These are phyloP conservation scores for Hydropsyche betteni DNA, from an alignment of 2,888 invertebrate species.

Conservation along the genomic window DNA sequence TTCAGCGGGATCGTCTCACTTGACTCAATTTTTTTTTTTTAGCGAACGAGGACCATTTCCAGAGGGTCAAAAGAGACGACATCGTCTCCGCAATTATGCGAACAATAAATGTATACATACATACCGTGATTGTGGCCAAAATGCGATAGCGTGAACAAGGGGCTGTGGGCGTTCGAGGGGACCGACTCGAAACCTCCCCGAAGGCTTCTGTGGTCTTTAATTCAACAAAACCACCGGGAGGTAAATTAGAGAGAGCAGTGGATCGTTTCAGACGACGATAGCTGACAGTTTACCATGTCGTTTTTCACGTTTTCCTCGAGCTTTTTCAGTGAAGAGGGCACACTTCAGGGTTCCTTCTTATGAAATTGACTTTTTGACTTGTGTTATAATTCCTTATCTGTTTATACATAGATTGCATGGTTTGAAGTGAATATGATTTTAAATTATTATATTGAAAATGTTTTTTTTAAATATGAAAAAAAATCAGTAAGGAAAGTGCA, in stretches of 20 bases:
- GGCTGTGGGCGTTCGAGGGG: neutral
- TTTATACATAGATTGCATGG: no score
- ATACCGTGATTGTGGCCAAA: neutral
- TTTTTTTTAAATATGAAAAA: no score
- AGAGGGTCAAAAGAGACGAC: no score
- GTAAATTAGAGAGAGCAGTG: slow-evolving; percentile 15
- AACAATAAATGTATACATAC: neutral
- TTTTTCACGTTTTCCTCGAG: no score
- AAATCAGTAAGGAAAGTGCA: no score
- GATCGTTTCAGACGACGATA: slow-evolving; percentile 18
- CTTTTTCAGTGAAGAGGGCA: no score
- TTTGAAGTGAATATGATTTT: no score
- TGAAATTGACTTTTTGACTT: no score
- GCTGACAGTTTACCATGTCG: slow-evolving; percentile 16
- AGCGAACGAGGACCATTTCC: neutral
- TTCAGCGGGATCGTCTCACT: no score
- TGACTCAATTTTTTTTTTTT: neutral
- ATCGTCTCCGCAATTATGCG: slow-evolving; percentile 12
- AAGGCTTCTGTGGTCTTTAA: slow-evolving; percentile 14
- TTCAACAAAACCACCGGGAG: slow-evolving; percentile 9
- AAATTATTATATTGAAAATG: no score
- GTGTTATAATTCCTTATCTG: no score
- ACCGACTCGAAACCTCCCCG: neutral
- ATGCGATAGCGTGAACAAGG: neutral
- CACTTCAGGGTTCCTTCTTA: no score